These are phyloP conservation scores for Limosa lapponica DNA, from an alignment of 2,797 vertebrate species.

Conservation along the genomic window DNA sequence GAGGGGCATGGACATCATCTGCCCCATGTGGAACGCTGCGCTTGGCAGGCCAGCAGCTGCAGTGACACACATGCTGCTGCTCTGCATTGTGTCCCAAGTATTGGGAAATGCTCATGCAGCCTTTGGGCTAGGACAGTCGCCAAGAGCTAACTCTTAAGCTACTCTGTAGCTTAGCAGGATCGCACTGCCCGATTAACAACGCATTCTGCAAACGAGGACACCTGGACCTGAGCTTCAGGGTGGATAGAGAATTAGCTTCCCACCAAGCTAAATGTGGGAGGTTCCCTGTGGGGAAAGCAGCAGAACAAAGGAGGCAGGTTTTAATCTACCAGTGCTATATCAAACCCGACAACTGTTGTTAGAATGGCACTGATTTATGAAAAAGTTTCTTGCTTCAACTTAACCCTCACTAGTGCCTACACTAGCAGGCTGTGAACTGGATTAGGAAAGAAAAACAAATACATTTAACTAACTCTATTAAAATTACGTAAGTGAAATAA, in stretches of 20 bases:
- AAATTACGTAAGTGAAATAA: not conserved
- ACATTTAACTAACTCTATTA: not conserved
- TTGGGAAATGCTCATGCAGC: not conserved
- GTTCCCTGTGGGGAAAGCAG: not conserved
- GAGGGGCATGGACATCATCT: not conserved
- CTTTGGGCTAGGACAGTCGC: not conserved
- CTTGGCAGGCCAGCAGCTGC: not conserved
- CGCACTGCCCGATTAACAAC: not conserved
- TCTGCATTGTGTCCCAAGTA: not conserved
- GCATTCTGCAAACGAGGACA: rapidly evolving
- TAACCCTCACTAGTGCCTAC: not conserved
- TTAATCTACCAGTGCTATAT: not conserved
- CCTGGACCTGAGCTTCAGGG: not conserved
- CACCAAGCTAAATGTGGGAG: rapidly evolving
- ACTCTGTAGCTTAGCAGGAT: not conserved
- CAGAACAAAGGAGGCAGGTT: not conserved
- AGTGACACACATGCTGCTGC: not conserved
- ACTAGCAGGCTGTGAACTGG: not conserved
- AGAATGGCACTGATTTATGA: not conserved
- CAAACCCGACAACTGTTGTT: not conserved
- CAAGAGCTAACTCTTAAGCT: not conserved
- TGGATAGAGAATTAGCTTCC: not conserved
- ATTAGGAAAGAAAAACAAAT: not conserved
- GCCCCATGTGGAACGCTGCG: rapidly evolving
- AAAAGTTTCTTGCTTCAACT: not conserved